phyloP scores from a whole-genome alignment of 37 sponge, comb jelly and placozoan genomes.

The Agelas oroides region DNA sequence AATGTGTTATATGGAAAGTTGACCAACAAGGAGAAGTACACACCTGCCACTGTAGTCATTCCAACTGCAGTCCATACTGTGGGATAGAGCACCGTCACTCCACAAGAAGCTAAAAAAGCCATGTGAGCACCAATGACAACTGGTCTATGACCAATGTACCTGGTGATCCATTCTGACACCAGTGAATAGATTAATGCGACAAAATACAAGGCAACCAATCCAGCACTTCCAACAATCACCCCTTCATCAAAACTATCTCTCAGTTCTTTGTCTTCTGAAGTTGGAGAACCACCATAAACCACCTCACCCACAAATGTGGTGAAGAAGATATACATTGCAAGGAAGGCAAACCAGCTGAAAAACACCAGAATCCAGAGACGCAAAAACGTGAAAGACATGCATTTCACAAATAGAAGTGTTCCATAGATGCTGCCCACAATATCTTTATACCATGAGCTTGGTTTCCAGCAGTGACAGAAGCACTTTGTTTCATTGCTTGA shows the following conservation, averaged over 20 bases:
- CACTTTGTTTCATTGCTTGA: too few relatives aligned
- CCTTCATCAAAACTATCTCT: slow-evolving; percentile 12
- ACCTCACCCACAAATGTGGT: slow-evolving; percentile 41
- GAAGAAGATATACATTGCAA: slow-evolving; percentile 25
- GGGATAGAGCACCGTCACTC: not conserved
- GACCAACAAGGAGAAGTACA: not conserved
- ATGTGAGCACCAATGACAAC: not conserved
- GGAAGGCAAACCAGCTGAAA: slow-evolving; percentile 8
- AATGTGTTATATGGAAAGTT: slow-evolving; percentile 12
- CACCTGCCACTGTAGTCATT: not conserved
- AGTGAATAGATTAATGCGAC: not conserved
- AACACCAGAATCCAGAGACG: slow-evolving; percentile 5
- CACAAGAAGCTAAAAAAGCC: not conserved
- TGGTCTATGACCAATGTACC: not conserved
- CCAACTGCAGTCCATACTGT: not conserved
- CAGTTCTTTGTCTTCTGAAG: not conserved
- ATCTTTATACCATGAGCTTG: too few relatives aligned
- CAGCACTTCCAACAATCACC: slow-evolving; percentile 17
- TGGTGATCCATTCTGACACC: not conserved
- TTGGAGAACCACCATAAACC: slow-evolving; percentile 32
- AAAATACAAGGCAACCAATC: not conserved
- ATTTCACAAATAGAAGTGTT: not conserved
- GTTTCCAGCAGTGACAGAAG: too few relatives aligned
- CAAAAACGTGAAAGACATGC: slow-evolving; percentile 33
- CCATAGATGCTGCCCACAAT: not conserved